Evolutionary conservation across 2,888 invertebrate species (phyloP).

Genomic region (Suillia variegata): DNA sequence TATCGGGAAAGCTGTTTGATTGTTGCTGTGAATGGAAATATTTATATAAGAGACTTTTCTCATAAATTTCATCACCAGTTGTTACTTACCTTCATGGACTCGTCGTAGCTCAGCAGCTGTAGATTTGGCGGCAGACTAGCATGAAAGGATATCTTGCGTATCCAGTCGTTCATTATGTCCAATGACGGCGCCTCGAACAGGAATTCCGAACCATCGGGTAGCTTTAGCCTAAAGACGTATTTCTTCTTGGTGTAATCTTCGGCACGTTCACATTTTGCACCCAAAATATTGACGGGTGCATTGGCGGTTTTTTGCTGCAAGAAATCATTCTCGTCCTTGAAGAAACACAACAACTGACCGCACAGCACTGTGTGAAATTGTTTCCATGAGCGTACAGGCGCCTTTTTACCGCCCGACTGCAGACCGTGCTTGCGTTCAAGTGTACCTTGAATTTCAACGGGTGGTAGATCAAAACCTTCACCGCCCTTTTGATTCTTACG

Average conservation of each 20-base stretch:
- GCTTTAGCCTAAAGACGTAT: conserved; percentile 85
- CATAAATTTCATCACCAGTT: background rate
- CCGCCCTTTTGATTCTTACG: conserved; percentile 69
- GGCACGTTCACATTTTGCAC: conserved; percentile 83
- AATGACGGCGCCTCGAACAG: conserved; percentile 80
- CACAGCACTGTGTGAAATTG: conserved; percentile 92
- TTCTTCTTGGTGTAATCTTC: conserved; percentile 95
- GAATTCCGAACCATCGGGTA: conserved; percentile 92
- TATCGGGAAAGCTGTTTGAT: conserved; percentile 59
- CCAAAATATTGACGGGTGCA: conserved; percentile 79
- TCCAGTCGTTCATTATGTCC: conserved; percentile 85
- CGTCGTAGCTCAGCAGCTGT: conserved; percentile 83
- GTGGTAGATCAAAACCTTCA: conserved; percentile 73
- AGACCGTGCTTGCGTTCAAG: conserved; percentile 94
- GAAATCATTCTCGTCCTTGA: conserved; percentile 93
- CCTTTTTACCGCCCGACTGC: conserved; percentile 90
- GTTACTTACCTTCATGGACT: conserved; percentile 65
- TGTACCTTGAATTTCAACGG: conserved; percentile 88
- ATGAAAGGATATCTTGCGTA: conserved; percentile 90
- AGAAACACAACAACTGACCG: conserved; percentile 96
- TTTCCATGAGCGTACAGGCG: conserved; percentile 95
- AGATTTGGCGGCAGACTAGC: conserved; percentile 88
- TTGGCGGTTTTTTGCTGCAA: conserved; percentile 85
- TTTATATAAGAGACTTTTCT: background rate
- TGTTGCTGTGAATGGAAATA: conserved; percentile 59